Conservation (phyloP, 2,888 invertebrate species). For the Aethes cnicana region DNA sequence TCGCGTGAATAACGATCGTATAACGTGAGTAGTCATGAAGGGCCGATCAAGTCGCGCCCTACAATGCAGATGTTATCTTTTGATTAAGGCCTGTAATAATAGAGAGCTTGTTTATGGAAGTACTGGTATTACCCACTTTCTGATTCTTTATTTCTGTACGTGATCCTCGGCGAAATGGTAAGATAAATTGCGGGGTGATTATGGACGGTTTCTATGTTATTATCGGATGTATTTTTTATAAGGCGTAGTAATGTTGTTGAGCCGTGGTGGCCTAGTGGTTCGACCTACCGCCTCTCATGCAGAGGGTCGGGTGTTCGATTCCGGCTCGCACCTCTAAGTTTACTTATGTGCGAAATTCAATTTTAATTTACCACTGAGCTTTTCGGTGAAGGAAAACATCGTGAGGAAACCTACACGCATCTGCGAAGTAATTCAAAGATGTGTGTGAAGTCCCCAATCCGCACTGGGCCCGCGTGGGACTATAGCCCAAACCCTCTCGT, state of each 20-base stretch:
- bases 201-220: not conserved
- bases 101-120: slow-evolving; percentile 69
- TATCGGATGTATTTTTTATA: not conserved
- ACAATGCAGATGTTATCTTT: slow-evolving; percentile 75
- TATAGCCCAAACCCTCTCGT: too few species aligned
- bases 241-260: not conserved
- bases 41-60: slow-evolving; percentile 63
- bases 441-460: too few species aligned
- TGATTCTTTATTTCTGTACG: slow-evolving; percentile 51
- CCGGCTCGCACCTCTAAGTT: too few species aligned
- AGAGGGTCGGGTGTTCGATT: too few species aligned
- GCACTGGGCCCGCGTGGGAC: too few species aligned
- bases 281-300: too few species aligned
- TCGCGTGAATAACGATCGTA: slow-evolving; percentile 42
- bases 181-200: slow-evolving; percentile 17
- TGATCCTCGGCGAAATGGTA: slow-evolving; percentile 35
- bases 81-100: slow-evolving; percentile 79
- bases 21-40: slow-evolving; percentile 43
- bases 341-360: too few species aligned
- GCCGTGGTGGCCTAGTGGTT: too few species aligned
- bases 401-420: too few species aligned
- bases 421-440: too few species aligned
- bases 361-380: too few species aligned
- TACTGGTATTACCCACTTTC: slow-evolving; percentile 53
- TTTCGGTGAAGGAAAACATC: too few species aligned